phyloP scores from a whole-genome alignment of 2,888 invertebrate genomes.

The Eupsilia transversa region DNA sequence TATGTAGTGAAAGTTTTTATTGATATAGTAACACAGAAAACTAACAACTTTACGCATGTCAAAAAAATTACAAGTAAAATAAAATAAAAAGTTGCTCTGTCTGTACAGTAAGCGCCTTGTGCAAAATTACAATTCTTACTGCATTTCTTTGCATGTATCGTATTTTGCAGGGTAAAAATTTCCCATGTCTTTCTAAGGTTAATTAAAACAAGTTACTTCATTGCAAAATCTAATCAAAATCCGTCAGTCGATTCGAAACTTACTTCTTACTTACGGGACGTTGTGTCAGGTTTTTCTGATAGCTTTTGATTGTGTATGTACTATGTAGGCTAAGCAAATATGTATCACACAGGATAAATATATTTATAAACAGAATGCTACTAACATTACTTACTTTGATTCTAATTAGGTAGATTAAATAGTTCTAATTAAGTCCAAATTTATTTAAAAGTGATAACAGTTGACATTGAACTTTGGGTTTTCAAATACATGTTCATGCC shows the following conservation, averaged over 20 bases:
- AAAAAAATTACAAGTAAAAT: not conserved
- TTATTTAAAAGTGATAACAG: not conserved
- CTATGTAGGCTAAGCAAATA: not conserved
- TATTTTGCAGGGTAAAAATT: not conserved
- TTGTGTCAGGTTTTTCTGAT: no score
- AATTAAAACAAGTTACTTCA: not conserved
- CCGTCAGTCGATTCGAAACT: no score
- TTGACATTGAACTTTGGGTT: not conserved
- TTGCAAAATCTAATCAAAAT: not conserved
- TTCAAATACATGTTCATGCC: not conserved
- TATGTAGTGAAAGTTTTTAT: constrained; percentile 60
- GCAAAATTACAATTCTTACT: not conserved
- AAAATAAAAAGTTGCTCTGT: not conserved
- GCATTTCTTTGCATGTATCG: not conserved
- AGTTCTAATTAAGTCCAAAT: not conserved
- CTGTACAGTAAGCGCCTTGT: not conserved
- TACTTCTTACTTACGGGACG: no score
- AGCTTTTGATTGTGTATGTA: not conserved
- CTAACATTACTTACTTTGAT: not conserved
- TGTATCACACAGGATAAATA: constrained; percentile 4
- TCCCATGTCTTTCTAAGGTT: not conserved
- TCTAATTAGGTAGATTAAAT: not conserved
- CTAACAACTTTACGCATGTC: not conserved
- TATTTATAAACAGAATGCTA: not conserved
- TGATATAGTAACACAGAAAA: constrained; percentile 13